Base-by-base conservation (phyloP, 2,113 vertebrate genomes). In the Aramus guarauna region DNA sequence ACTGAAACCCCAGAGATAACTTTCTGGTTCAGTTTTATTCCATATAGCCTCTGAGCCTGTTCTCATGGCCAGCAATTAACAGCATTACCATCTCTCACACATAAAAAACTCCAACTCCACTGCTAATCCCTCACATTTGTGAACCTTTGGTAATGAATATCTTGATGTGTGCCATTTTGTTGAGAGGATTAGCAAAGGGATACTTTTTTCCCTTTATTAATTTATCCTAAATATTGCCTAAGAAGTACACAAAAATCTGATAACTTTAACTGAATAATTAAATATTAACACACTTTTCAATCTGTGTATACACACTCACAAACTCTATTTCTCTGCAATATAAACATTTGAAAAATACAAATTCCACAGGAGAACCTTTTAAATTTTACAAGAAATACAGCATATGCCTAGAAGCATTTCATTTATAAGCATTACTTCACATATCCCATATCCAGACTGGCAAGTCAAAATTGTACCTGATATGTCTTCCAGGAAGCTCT, bases 391-490 rank as follows among this genome's bases (percentile, higher is more conserved):
- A 90, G 56, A 82, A 92, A 82, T 43, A n/a, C 36, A 66, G 13
- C 16, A 64, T 8, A n/a, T 52, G 2, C 62, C 14, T 52, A 74
- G 56, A 92, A 95, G 17, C 7, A 73, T 91, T 78, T 88, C 0
- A 36, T 77, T 73, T 74, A 17, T 30, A 72, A 85, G 62, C 80
- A 85, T 37, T 75, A 85, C 20, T 90, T 92, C 56, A 58, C 27
- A 17, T 78, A 50, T 52, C 62, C 68, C 75, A 52, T 36, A 26
- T 17, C 30, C 20, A 72, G 59, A 96, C 23, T 37, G 32, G 34
- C 9, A 94, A 88, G 68, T 82, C 64, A 91, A 58, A 69, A 75
- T 96, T 90, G 48, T 98, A 98, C 98, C 98, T 98, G 96, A 19
- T 85, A 15, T 48, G 19, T 58, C 32, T 89, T 96, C 72, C 45